Base-by-base conservation (phyloP, 2,888 invertebrate species). In the Choristoneura rosaceana region DNA sequence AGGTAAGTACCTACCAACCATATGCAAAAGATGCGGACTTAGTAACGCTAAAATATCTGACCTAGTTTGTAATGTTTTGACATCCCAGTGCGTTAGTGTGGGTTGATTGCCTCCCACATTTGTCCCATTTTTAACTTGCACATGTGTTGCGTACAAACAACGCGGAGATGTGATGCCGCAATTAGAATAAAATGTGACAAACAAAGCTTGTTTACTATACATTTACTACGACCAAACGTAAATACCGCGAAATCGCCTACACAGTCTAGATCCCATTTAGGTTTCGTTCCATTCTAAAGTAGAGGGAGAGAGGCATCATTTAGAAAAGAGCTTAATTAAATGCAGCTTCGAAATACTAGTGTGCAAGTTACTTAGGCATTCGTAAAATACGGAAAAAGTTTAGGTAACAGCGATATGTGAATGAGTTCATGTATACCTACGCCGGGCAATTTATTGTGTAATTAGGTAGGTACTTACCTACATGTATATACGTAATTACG, bases 101-200 rank as follows among this genome's bases (percentile, higher is more conserved):
- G 74, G 65, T 69, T 68, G 73, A 63, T 70, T 70, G 84, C 87
- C 92, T 92, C 93, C 92, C 93, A 91, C 93, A 89, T 83, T 85
- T 89, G 89, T 88, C 86, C 91, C 79, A 90, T 90, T 91, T 55
- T 90, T 90, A 89, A 86, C 84, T 83, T 80, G 77, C 87, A 87
- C 90, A 89, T 89, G 89, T 91, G 85, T 64, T 52, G 68, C 47
- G 58, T 52, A 63, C 41, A 69, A 63, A 69, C 67, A 73, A 64
- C 73, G 69, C 73, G 52, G n/a, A 41, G 68, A 66, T 43, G 34
- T 59, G 52, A 2, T 15, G 55, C 25, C 63, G 59, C 69, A 64
- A 38, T 52, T 62, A 67, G 55, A 61, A 50, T 41, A 60, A 61
- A 65, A 67, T 75, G 67, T 61, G 52, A 66, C 55, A 69, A 62